Evolutionary conservation across 2,113 vertebrate species (phyloP), one percentile per base, ranked within the genome.

Genomic region (Gallinago paraguaiae): DNA sequence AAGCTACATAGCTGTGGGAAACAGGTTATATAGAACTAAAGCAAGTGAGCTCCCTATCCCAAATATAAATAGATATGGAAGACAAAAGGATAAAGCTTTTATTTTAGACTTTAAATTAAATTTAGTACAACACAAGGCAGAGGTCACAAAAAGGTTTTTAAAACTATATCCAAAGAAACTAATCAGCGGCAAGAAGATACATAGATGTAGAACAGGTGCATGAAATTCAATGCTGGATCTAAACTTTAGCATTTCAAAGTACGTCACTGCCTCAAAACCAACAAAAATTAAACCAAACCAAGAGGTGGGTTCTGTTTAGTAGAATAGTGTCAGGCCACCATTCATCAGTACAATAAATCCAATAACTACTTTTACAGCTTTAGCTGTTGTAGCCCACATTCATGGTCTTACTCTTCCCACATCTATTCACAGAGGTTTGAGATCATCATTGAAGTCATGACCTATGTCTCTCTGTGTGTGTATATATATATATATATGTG

Each of bases 401-500:
- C 4, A 35, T n/a, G 30, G 31, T 53, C 59, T 65, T 48, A 1
- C 33, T 76, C 57, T 72, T 18, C 48, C 57, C 33, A 3, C 39
- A 77, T 5, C 33, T 51, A 28, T 46, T 41, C 50, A 56, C 39
- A 81, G 68, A 48, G 37, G 31, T 70, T 27, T 51, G 28, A 43
- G 25, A 50, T 43, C 60, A 61, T 33, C 60, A 37, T 1, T 0
- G 4, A 70, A 81, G 18, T 53, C 71, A 56, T 2, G 0, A 94
- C 28, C 16, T 20, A 51, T 0, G 7, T 9, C 28, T 9, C 28
- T 39, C 9, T 39, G 37, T 0, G 1, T 11, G 22, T 48, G 22
- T 48, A 20, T 7, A 50, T 9, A 64, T 8, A 56, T 0, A 57
- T 2, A 35, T 4, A n/a, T 0, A 7, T 53, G 27, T 53, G 53